phyloP scores from a whole-genome alignment of 2,113 vertebrate genomes.

The Anser brachyrhynchus region DNA sequence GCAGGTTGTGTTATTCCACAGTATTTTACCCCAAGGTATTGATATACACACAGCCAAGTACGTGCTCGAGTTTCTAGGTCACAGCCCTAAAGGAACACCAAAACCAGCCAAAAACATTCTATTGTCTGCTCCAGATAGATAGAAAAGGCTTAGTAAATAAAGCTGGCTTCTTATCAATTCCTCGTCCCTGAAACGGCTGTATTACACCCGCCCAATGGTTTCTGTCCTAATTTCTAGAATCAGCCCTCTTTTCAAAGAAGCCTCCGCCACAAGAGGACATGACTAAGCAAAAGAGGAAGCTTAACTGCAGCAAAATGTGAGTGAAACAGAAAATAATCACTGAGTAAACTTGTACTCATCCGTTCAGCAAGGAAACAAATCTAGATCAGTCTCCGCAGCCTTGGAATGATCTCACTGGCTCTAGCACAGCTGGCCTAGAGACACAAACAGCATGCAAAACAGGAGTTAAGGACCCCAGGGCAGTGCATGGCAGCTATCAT shows the following conservation, averaged over 20 bases:
- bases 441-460: neutral
- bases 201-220: neutral
- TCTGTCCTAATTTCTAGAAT: slow-evolving; percentile 41
- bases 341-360: slow-evolving; percentile 6
- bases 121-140: neutral
- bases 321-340: slow-evolving; percentile 38
- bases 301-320: neutral
- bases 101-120: neutral
- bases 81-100: neutral
- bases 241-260: slow-evolving; percentile 48
- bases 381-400: slow-evolving; percentile 29
- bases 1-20: neutral
- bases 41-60: neutral
- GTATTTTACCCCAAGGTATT: neutral
- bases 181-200: neutral
- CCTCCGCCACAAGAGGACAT: slow-evolving; percentile 36
- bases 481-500: neutral
- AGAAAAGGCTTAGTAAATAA: neutral
- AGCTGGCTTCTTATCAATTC: neutral
- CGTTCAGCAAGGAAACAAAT: neutral
- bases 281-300: slow-evolving; percentile 59
- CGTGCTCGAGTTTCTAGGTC: neutral
- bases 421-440: neutral
- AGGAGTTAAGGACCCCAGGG: neutral
- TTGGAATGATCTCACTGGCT: neutral